Evolutionary conservation across 2,113 vertebrate species (phyloP).

Genomic region (Pteronura brasiliensis): DNA sequence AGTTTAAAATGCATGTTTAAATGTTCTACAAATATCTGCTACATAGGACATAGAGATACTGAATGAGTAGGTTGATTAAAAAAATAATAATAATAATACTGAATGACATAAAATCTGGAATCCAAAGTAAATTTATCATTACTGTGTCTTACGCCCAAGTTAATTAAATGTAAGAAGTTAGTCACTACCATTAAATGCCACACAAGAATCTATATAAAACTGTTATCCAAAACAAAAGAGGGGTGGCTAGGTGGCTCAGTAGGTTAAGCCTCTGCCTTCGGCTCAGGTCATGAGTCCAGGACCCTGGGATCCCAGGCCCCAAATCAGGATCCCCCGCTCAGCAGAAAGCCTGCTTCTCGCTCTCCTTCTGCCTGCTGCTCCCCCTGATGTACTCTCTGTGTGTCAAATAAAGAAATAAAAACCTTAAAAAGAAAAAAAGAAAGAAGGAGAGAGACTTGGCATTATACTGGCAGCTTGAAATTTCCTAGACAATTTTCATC

Average conservation of each 20-base stretch:
- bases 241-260: too few species aligned
- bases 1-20: neutral
- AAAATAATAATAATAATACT: neutral
- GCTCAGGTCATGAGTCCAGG: too few species aligned
- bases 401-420: too few species aligned
- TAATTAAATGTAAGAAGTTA: neutral
- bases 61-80: neutral
- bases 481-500: constrained; percentile 30
- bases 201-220: constrained; percentile 14
- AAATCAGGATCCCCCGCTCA: too few species aligned
- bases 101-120: neutral
- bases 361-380: too few species aligned
- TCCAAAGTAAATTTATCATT: constrained; percentile 19
- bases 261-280: too few species aligned
- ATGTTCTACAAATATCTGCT: neutral
- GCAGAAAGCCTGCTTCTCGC: too few species aligned
- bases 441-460: neutral
- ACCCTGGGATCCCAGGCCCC: too few species aligned
- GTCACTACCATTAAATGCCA: neutral
- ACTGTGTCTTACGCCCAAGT: neutral
- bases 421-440: too few species aligned
- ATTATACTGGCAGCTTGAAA: neutral
- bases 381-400: too few species aligned
- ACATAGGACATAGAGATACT: neutral
- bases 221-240: neutral